Conservation (phyloP, 2,797 vertebrate species). For the Hyperoplus lanceolatus region DNA sequence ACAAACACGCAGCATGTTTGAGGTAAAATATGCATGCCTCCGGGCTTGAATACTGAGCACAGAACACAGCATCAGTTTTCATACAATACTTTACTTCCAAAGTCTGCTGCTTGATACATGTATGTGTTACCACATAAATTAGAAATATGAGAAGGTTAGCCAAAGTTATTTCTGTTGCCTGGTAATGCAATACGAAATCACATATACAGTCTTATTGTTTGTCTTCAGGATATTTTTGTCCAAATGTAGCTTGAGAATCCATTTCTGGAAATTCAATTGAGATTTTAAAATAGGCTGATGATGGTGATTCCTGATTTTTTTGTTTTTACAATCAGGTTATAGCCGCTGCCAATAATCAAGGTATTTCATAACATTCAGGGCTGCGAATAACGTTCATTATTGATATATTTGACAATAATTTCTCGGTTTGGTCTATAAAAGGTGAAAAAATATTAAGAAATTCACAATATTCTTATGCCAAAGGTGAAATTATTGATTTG, state of each 20-base stretch:
- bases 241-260: not conserved
- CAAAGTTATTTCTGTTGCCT: slow-evolving; percentile 2
- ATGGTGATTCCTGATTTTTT: not conserved
- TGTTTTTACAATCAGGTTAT: too few relatives aligned
- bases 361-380: not conserved
- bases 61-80: slow-evolving; percentile 7
- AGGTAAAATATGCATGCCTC: slow-evolving; percentile 10
- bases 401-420: not conserved
- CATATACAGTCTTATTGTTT: slow-evolving; percentile 10
- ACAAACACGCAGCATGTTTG: slow-evolving; percentile 7
- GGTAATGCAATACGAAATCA: slow-evolving; percentile 16
- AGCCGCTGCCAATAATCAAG: not conserved
- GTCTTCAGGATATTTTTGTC: not conserved
- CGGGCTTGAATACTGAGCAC: slow-evolving; percentile 20
- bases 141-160: slow-evolving; percentile 26
- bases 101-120: slow-evolving; percentile 7
- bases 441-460: not conserved
- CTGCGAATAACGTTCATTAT: not conserved
- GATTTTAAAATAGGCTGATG: not conserved
- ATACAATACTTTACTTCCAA: not conserved
- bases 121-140: slow-evolving; percentile 28
- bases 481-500: not conserved
- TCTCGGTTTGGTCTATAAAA: not conserved
- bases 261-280: slow-evolving; percentile 10
- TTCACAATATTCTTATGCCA: not conserved